Evolutionary conservation across 37 sponge, comb jelly and placozoan genomes (phyloP), one percentile per base, ranked within the genome.

Genomic region (Tethya wilhelma): DNA sequence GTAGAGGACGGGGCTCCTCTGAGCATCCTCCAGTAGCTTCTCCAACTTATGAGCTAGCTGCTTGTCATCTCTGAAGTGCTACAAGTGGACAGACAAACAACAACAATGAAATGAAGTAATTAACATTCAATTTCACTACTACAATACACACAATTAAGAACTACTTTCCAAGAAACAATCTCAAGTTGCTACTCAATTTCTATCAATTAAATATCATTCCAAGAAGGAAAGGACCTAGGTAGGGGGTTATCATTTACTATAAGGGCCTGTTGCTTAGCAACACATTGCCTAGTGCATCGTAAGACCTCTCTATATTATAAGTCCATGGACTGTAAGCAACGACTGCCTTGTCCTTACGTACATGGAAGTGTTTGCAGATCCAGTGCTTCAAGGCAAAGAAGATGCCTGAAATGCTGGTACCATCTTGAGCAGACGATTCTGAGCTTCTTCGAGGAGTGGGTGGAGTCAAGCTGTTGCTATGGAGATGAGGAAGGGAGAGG

Each of bases 301-400:
- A n/a, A n/a, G n/a, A n/a, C n/a, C n/a, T n/a, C n/a, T n/a, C n/a
- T n/a, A n/a, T n/a, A n/a, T n/a, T n/a, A n/a, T n/a, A n/a, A n/a
- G n/a, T n/a, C n/a, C n/a, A n/a, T n/a, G n/a, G n/a, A n/a, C n/a
- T n/a, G n/a, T n/a, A n/a, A n/a, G n/a, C n/a, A n/a, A n/a, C n/a
- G n/a, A n/a, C n/a, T n/a, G n/a, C n/a, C n/a, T n/a, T n/a, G n/a
- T n/a, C n/a, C n/a, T n/a, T n/a, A n/a, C n/a, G n/a, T 36, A 89
- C 89, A 83, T 71, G 64, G 56, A 78, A 89, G 59, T 89, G 84
- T 36, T 89, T 89, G 79, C 74, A 79, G 56, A 82, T 83, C 89
- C 89, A 89, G 44, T 89, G 89, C 29, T 89, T 89, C 23, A 89
- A 63, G 22, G 79, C 89, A 78, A 82, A 89, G 58, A 89, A 63